phyloP scores from a whole-genome alignment of 2,113 vertebrate genomes.

The Dromaius novaehollandiae region DNA sequence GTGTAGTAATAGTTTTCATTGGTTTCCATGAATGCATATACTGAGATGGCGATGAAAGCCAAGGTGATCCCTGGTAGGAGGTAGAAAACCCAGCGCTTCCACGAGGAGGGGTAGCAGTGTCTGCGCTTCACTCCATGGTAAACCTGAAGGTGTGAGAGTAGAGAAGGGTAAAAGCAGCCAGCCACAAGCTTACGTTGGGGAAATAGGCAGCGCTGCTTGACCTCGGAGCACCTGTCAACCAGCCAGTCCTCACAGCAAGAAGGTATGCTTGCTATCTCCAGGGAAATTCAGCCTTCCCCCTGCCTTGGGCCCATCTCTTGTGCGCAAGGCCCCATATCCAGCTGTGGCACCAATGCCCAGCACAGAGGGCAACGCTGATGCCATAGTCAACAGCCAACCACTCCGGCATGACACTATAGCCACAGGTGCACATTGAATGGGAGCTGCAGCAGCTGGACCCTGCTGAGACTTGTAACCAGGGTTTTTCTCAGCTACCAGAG shows the following conservation, averaged over 20 bases:
- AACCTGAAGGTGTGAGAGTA: constrained; percentile 72
- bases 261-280: neutral
- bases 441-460: neutral
- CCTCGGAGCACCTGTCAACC: neutral
- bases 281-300: neutral
- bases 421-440: accelerated
- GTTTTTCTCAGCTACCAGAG: neutral
- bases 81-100: constrained; percentile 93
- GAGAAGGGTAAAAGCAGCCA: neutral
- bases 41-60: constrained; percentile 83
- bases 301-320: neutral
- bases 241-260: neutral
- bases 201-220: neutral
- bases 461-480: neutral
- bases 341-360: neutral
- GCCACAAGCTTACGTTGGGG: neutral
- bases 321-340: neutral
- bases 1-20: constrained; percentile 96
- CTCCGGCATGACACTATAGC: neutral
- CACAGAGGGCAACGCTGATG: neutral
- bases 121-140: constrained; percentile 80
- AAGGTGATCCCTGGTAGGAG: constrained; percentile 86
- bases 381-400: accelerated
- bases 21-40: constrained; percentile 91
- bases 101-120: constrained; percentile 90